phyloP scores from a whole-genome alignment of 2,888 invertebrate genomes.

The Watsonalla binaria region DNA sequence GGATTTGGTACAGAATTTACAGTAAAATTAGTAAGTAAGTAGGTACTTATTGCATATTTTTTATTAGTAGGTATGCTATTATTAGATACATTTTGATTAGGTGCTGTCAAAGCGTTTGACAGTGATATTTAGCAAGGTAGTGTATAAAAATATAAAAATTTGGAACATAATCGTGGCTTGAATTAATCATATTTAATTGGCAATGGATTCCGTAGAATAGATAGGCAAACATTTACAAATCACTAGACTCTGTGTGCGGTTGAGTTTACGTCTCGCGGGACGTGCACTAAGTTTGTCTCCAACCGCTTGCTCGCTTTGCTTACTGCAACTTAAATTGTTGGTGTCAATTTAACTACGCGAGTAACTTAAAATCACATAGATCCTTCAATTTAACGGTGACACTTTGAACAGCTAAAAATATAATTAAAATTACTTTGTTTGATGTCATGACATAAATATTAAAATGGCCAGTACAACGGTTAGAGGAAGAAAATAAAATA shows the following conservation, averaged over 20 bases:
- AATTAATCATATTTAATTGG: not conserved
- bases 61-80: too few relatives aligned
- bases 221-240: slow-evolving; percentile 17
- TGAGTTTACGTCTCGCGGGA: slow-evolving; percentile 10
- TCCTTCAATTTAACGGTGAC: not conserved
- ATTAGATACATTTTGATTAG: too few relatives aligned
- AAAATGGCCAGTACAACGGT: not conserved
- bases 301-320: slow-evolving; percentile 14
- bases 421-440: not conserved
- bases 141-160: too few relatives aligned
- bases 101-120: too few relatives aligned
- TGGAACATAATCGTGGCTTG: too few relatives aligned
- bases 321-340: slow-evolving; percentile 23
- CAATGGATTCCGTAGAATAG: slow-evolving; percentile 11
- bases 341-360: slow-evolving; percentile 18
- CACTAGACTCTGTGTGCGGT: slow-evolving; percentile 13
- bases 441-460: not conserved
- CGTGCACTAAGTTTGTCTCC: slow-evolving; percentile 5
- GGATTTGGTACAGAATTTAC: too few relatives aligned
- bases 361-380: not conserved
- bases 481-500: not conserved
- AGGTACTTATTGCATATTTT: too few relatives aligned
- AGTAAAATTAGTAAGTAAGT: too few relatives aligned
- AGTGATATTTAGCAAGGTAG: too few relatives aligned
- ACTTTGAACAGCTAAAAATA: too few relatives aligned